phyloP scores from a whole-genome alignment of 2,113 vertebrate species.

The Verasper variegatus region DNA sequence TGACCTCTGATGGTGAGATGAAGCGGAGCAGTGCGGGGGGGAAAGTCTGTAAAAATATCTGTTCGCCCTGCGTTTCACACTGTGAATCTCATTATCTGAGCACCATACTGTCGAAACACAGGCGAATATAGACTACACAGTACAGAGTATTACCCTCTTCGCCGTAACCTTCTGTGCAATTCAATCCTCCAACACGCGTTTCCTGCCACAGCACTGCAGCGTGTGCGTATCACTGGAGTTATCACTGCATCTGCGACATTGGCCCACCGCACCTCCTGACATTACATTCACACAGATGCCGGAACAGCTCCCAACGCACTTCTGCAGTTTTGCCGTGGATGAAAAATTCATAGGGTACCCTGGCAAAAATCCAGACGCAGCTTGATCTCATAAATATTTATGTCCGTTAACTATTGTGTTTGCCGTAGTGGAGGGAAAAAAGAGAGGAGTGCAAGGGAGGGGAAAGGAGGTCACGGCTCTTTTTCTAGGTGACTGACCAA shows the following conservation, averaged over 20 bases:
- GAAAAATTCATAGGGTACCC: slow-evolving; percentile 69
- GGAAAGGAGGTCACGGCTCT: slow-evolving; percentile 35
- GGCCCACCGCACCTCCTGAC: slow-evolving; percentile 36
- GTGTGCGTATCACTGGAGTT: slow-evolving; percentile 22
- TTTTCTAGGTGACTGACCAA: slow-evolving; percentile 33
- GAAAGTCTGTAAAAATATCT: neutral
- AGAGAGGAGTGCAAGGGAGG: slow-evolving; percentile 1
- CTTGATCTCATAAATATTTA: slow-evolving; percentile 77
- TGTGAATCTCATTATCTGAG: neutral
- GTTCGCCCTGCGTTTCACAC: no score
- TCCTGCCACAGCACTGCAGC: neutral
- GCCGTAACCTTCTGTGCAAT: neutral
- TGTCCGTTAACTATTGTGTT: slow-evolving; percentile 67
- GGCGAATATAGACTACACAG: neutral
- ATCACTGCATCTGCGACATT: slow-evolving; percentile 23
- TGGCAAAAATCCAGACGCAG: slow-evolving; percentile 50
- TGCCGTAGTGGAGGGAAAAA: slow-evolving; percentile 17
- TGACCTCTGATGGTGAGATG: slow-evolving; percentile 8
- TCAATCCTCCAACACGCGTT: neutral
- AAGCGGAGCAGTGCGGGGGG: neutral
- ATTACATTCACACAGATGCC: slow-evolving; percentile 45
- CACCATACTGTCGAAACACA: neutral
- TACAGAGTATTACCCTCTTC: neutral
- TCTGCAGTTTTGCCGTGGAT: slow-evolving; percentile 57
- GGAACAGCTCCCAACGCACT: slow-evolving; percentile 44